Percentiles rank a stretch among this genome's conserved stretches.
Evolutionary conservation across 64 coral and sea anemone genomes (phyloP).

Genomic region (Montipora sp.): DNA sequence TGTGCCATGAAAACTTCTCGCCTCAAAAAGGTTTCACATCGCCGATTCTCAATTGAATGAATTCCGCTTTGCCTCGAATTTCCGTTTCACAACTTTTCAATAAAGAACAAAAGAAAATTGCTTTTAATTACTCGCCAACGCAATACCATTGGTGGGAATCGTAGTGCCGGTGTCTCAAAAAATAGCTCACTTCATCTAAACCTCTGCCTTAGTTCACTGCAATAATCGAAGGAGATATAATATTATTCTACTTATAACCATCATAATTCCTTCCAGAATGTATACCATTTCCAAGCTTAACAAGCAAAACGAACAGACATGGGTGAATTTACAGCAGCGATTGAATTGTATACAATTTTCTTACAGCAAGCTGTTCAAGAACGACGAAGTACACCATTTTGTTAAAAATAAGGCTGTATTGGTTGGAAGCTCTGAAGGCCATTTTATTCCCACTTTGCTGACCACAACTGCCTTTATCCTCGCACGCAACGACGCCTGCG

Average conservation of each 20-base stretch:
- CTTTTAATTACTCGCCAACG: not conserved
- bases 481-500: not conserved
- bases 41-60: not conserved
- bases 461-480: slow-evolving; percentile 29
- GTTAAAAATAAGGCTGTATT: slow-evolving; percentile 17
- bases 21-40: not conserved
- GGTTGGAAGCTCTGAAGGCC: not conserved
- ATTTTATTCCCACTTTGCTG: slow-evolving; percentile 23
- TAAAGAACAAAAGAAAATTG: slow-evolving; percentile 8
- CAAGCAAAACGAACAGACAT: slow-evolving; percentile 21
- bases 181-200: not conserved
- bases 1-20: slow-evolving; percentile 7
- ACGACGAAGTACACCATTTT: not conserved
- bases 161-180: not conserved
- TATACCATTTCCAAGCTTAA: not conserved
- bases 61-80: slow-evolving; percentile 9
- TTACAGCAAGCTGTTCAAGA: not conserved
- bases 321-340: slow-evolving; percentile 6
- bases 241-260: not conserved
- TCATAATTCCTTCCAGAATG: slow-evolving; percentile 21
- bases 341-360: slow-evolving; percentile 4
- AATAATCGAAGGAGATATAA: not conserved
- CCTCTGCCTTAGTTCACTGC: slow-evolving; percentile 12
- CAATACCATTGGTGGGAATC: not conserved
- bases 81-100: slow-evolving; percentile 14